Conservation (phyloP, 2,113 vertebrate species). For the Synodontis membranacea region DNA sequence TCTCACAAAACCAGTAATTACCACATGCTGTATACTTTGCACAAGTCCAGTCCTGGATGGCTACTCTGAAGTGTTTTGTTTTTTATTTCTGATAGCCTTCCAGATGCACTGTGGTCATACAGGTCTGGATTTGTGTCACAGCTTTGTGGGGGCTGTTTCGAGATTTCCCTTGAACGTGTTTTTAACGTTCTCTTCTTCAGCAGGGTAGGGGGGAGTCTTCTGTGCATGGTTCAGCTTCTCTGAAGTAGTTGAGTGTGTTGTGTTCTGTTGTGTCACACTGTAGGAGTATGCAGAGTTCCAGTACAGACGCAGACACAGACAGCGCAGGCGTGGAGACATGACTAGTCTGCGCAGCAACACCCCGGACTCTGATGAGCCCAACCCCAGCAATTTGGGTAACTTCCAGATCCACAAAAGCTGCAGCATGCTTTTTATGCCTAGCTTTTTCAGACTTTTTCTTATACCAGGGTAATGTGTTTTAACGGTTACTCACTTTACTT, state of each 20-base stretch:
- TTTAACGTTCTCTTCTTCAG: conserved; percentile 37
- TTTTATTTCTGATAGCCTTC: not conserved
- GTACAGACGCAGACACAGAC: conserved; percentile 91
- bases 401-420: not conserved
- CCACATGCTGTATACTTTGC: not conserved
- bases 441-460: not conserved
- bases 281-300: conserved; percentile 99
- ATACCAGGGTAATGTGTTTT: not conserved
- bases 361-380: conserved; percentile 84
- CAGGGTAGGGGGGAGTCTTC: conserved; percentile 20
- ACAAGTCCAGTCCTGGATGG: not conserved
- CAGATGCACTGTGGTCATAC: not conserved
- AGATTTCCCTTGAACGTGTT: not conserved
- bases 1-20: not conserved
- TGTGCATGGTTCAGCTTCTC: conserved; percentile 7
- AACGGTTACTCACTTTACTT: not conserved
- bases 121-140: conserved; percentile 31
- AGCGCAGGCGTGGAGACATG: conserved; percentile 88
- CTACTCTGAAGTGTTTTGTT: not conserved
- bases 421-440: not conserved
- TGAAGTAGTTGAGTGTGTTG: not conserved
- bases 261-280: conserved; percentile 74
- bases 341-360: conserved; percentile 87
- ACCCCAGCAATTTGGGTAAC: conserved; percentile 83
- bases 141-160: not conserved